Base-by-base conservation (phyloP, 2,888 invertebrate genomes). In the Phalera bucephala region DNA sequence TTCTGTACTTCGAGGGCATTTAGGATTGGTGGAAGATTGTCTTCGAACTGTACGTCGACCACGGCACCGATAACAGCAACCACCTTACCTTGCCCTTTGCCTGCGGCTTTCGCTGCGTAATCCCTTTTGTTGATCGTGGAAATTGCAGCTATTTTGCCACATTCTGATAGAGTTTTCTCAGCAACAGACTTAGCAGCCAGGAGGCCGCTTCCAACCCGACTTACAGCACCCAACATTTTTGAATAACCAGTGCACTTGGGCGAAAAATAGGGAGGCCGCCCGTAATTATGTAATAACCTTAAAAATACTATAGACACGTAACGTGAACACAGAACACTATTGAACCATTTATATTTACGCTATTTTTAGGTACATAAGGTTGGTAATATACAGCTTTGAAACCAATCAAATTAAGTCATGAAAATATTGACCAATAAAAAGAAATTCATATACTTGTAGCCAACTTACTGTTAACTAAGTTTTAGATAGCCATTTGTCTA, bases 31-130 rank as follows among this genome's bases (percentile, higher is more conserved):
- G 98, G 98, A 33, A 98, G 92, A 36, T 92, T 92, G 56, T 96
- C 97, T 40, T 98, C 97, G 76, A 99, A 99, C 81, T 97, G 97
- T 4, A 99, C 98, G 80, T 99, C 98, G 35, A 99, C 98, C 10
- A 99, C 98, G 75, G 99, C 98, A 93, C 98, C 98, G 80, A 99
- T 99, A 37, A 99, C 98, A 36, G 98, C 97, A 21, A 97, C 97
- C 51, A 99, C 92, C 77, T 91, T 93, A 62, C 96, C 95, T 64
- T 91, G 77, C 1, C 46, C 79, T 44, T 66, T 68, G 33, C 61
- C 72, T 43, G 71, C 53, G 15, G 72, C 66, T 63, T 79, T 76
- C 14, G 78, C 79, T 26, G 91, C 91, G 73, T 83, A 86, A 66
- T 87, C 78, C 39, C 82, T 66, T 52, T 78, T 83, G 59, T 75